Percentiles rank a stretch among this genome's conserved stretches.
Conservation (phyloP, 2,888 invertebrate genomes). For the Linnaemya vulpina region DNA sequence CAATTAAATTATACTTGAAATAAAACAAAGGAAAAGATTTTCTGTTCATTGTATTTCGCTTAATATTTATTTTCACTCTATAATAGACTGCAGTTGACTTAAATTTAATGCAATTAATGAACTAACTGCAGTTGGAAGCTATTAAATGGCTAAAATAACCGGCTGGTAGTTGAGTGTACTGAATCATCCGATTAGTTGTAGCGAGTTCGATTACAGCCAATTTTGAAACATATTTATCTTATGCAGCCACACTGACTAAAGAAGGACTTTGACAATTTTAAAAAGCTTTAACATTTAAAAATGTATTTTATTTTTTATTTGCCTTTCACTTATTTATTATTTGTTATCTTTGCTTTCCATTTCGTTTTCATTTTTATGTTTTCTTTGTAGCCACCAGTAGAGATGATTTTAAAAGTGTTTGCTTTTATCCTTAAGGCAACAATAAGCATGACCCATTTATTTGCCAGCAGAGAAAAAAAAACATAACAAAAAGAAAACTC, state of each 20-base stretch:
- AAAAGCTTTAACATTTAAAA: neutral
- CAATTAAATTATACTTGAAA: slow-evolving; percentile 13
- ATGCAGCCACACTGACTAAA: no score
- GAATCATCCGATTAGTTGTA: no score
- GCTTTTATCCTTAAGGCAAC: slow-evolving; percentile 64
- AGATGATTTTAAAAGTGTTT: slow-evolving; percentile 65
- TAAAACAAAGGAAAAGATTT: slow-evolving; percentile 2
- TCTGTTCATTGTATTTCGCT: slow-evolving; percentile 23
- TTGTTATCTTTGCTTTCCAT: slow-evolving; percentile 16
- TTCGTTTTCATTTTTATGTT: slow-evolving; percentile 33
- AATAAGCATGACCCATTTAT: slow-evolving; percentile 59
- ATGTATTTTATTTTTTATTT: slow-evolving; percentile 16
- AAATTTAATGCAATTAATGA: neutral
- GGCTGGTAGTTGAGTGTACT: no score
- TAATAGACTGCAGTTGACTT: neutral
- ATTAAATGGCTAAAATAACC: no score
- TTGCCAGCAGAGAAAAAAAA: neutral
- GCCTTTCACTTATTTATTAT: slow-evolving; percentile 17
- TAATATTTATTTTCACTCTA: neutral
- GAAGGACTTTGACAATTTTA: neutral
- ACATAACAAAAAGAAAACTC: slow-evolving; percentile 7
- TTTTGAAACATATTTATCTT: no score
- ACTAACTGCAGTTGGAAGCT: neutral
- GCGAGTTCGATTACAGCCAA: no score
- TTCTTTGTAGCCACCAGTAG: slow-evolving; percentile 37